These are phyloP conservation scores for Sterna hirundo DNA, from an alignment of 2,113 vertebrate genomes.

Conservation along the genomic window DNA sequence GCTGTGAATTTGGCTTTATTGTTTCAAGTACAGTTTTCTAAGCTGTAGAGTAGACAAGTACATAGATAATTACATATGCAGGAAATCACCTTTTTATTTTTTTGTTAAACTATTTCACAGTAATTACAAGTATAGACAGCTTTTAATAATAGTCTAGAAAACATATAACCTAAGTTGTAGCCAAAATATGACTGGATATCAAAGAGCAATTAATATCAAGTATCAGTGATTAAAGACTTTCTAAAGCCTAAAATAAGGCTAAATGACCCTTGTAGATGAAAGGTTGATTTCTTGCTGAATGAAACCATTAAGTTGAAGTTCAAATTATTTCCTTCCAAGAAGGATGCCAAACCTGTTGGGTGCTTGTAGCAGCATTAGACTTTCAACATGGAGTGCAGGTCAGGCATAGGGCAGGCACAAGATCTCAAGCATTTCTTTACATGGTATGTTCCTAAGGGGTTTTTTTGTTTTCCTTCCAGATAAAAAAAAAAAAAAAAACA, in stretches of 20 bases:
- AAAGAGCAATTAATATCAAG: neutral
- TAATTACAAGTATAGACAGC: neutral
- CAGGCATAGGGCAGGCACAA: neutral
- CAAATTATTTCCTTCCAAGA: neutral
- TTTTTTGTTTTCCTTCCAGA: neutral
- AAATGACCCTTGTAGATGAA: neutral
- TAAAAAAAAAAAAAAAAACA: neutral
- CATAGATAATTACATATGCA: neutral
- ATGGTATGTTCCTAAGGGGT: fast-evolving
- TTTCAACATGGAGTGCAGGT: neutral
- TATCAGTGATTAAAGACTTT: neutral
- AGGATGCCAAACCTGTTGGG: neutral
- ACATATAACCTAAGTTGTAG: neutral
- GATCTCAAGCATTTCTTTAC: neutral
- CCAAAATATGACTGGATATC: neutral
- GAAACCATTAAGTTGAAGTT: neutral
- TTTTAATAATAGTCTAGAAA: neutral
- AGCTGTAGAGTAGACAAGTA: neutral
- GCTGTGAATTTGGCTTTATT: neutral
- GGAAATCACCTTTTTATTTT: neutral
- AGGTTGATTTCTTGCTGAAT: neutral
- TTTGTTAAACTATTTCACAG: neutral
- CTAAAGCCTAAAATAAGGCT: neutral
- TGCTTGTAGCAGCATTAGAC: neutral
- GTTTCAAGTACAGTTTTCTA: neutral